Percentiles rank a stretch among this genome's conserved stretches.
phyloP scores from a whole-genome alignment of 2,888 invertebrate genomes.

The Cerastis leucographa region DNA sequence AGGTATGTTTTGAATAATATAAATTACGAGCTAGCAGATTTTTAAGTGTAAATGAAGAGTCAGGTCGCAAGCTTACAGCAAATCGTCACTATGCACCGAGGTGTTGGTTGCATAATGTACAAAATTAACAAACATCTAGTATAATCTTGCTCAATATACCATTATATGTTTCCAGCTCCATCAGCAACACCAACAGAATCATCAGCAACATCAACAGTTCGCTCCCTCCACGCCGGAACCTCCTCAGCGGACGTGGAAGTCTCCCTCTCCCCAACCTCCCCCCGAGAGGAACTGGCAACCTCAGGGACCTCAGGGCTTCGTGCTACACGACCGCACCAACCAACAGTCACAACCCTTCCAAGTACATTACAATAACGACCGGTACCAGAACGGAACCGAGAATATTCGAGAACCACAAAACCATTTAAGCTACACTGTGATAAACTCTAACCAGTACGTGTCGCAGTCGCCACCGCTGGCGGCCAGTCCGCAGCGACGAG shows the following conservation, averaged over 20 bases:
- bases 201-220: slow-evolving; percentile 66
- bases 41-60: slow-evolving; percentile 22
- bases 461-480: slow-evolving; percentile 90
- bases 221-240: slow-evolving; percentile 76
- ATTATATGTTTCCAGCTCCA: slow-evolving; percentile 77
- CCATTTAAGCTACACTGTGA: slow-evolving; percentile 90
- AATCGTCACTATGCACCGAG: slow-evolving; percentile 48
- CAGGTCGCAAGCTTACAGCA: slow-evolving; percentile 53
- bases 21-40: background rate
- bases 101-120: slow-evolving; percentile 56
- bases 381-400: slow-evolving; percentile 93
- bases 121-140: background rate
- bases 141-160: background rate
- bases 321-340: slow-evolving; percentile 91
- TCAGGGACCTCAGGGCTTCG: slow-evolving; percentile 92
- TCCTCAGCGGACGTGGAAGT: slow-evolving; percentile 85
- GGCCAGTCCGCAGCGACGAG: slow-evolving; percentile 76
- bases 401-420: slow-evolving; percentile 88
- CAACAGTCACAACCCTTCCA: slow-evolving; percentile 80
- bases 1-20: slow-evolving; percentile 1
- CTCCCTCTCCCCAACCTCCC: slow-evolving; percentile 82
- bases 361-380: slow-evolving; percentile 85
- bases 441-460: slow-evolving; percentile 90
- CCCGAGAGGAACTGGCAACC: slow-evolving; percentile 86
- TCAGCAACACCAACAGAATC: slow-evolving; percentile 75